phyloP scores from a whole-genome alignment of 2,113 vertebrate genomes.

The Bambusicola thoracicus region DNA sequence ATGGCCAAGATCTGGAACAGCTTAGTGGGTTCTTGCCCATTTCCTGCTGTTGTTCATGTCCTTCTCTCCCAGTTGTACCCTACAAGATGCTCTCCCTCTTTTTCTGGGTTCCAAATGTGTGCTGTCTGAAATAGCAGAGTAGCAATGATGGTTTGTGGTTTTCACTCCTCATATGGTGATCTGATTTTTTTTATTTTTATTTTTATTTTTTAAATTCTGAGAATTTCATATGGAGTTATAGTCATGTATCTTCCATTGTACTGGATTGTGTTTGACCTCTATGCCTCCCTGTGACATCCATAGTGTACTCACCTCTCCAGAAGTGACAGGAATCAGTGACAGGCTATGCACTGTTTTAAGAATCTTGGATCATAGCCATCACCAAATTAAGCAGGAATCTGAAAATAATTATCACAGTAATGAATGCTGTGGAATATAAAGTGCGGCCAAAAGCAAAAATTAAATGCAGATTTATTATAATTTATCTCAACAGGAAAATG shows the following conservation, averaged over 20 bases:
- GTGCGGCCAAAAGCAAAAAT: conserved; percentile 45
- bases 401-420: conserved; percentile 47
- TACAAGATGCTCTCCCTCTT: background rate
- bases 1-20: background rate
- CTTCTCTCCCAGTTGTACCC: background rate
- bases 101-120: background rate
- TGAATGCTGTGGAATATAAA: conserved; percentile 28
- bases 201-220: background rate
- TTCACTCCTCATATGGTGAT: background rate
- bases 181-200: background rate
- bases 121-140: background rate
- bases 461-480: conserved; percentile 73
- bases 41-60: background rate
- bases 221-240: background rate
- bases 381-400: conserved; percentile 1
- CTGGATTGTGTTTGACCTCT: background rate
- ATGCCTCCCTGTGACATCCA: background rate
- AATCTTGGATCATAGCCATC: conserved; percentile 10
- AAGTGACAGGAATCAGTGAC: background rate
- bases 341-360: conserved; percentile 22
- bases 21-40: background rate
- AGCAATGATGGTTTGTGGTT: background rate
- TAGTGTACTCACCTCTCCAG: background rate
- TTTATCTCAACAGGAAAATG: conserved; percentile 80
- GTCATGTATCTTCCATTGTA: background rate